phyloP scores from a whole-genome alignment of 2,113 vertebrate genomes.

The Loxodonta africana region DNA sequence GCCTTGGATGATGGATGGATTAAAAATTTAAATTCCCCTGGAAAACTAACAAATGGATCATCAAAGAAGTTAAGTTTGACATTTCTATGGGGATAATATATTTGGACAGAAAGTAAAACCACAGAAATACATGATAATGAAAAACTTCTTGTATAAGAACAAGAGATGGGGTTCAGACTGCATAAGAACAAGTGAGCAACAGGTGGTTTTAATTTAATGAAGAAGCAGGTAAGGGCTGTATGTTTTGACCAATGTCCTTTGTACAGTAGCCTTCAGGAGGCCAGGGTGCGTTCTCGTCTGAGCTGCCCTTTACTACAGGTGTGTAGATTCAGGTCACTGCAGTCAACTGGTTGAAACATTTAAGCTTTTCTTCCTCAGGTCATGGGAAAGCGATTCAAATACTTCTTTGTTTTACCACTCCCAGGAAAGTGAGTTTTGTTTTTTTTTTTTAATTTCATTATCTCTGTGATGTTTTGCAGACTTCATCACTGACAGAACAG shows the following conservation, averaged over 20 bases:
- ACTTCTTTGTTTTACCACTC: background rate
- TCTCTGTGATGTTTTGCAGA: background rate
- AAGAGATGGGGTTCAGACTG: background rate
- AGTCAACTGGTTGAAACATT: too few species aligned
- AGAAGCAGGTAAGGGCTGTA: background rate
- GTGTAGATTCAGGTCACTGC: rapidly evolving
- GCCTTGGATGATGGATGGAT: background rate
- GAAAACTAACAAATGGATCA: background rate
- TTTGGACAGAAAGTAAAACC: background rate
- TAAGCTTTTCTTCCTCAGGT: background rate
- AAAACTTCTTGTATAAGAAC: background rate
- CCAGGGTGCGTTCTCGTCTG: rapidly evolving
- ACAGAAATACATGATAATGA: background rate
- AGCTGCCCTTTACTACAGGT: background rate
- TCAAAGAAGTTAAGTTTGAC: background rate
- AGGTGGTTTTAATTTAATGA: background rate
- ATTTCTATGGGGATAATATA: background rate
- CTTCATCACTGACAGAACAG: background rate
- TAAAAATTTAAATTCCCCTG: background rate
- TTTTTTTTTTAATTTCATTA: background rate
- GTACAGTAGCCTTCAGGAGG: background rate
- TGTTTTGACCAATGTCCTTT: background rate
- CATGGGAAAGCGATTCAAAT: background rate
- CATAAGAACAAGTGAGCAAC: rapidly evolving
- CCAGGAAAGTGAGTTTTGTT: background rate